These are phyloP conservation scores for Pteromalus puparum DNA, from an alignment of 1,140 invertebrate genomes.

Conservation along the genomic window DNA sequence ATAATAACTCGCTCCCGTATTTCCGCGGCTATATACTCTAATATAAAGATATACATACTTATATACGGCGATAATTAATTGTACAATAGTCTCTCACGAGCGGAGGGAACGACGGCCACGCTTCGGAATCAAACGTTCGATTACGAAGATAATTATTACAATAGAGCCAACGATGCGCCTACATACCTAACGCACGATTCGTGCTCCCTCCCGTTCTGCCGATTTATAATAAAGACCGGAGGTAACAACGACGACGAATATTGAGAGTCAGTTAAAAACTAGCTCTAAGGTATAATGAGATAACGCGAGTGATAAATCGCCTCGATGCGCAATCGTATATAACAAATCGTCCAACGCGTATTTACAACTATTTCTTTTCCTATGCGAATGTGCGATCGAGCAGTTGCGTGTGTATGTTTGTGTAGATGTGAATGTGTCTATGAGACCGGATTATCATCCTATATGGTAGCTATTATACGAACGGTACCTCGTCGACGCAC, in stretches of 20 bases:
- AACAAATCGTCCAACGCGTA: slow-evolving; percentile 44
- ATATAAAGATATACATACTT: neutral
- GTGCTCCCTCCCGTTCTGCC: neutral
- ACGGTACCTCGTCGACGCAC: slow-evolving; percentile 36
- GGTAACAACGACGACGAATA: neutral
- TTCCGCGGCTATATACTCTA: neutral
- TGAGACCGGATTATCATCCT: slow-evolving; percentile 12
- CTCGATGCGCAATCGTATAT: neutral
- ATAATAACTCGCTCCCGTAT: neutral
- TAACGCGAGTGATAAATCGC: neutral
- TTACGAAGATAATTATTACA: neutral
- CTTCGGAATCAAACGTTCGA: neutral
- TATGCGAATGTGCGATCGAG: slow-evolving; percentile 23
- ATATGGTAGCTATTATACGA: slow-evolving; percentile 14
- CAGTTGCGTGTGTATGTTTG: slow-evolving; percentile 4
- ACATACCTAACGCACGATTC: neutral
- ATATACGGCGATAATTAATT: neutral
- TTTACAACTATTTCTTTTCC: slow-evolving; percentile 33
- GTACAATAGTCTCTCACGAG: neutral
- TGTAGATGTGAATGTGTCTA: neutral
- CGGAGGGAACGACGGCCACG: neutral
- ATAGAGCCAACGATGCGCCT: neutral
- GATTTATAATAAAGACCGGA: neutral
- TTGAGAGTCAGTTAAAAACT: neutral
- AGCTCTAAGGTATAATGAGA: neutral